These are phyloP conservation scores for Phymastichus coffea DNA, from an alignment of 1,140 invertebrate genomes.

Conservation along the genomic window DNA sequence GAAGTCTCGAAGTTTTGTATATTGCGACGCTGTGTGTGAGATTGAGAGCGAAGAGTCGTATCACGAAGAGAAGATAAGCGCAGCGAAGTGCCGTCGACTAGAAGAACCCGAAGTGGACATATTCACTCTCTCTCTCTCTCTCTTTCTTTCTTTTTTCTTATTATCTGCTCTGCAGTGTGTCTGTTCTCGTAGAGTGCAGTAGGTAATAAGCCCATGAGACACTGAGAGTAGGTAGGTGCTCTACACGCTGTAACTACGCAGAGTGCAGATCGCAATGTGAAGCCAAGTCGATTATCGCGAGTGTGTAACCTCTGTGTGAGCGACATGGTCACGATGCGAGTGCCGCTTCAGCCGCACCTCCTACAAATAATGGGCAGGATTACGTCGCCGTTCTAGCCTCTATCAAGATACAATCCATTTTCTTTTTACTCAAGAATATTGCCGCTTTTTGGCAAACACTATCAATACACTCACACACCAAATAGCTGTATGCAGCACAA, in stretches of 20 bases:
- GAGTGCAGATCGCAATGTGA: conserved; percentile 52
- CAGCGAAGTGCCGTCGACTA: conserved; percentile 38
- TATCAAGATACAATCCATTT: conserved; percentile 36
- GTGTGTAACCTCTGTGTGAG: conserved; percentile 52
- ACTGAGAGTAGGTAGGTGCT: conserved; percentile 53
- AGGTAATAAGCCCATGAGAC: conserved; percentile 50
- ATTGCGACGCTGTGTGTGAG: too few relatives aligned
- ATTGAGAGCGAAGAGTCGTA: too few relatives aligned
- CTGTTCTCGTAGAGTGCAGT: conserved; percentile 53
- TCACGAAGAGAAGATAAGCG: conserved; percentile 26
- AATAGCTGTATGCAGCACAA: too few relatives aligned
- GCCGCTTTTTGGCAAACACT: conserved; percentile 19
- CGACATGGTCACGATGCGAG: conserved; percentile 47
- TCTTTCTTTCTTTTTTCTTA: conserved; percentile 19
- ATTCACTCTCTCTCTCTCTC: conserved; percentile 37
- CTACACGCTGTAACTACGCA: conserved; percentile 55
- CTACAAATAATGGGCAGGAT: conserved; percentile 60
- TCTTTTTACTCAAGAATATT: conserved; percentile 24
- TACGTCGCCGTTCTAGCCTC: too few relatives aligned
- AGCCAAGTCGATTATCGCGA: conserved; percentile 50
- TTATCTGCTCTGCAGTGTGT: conserved; percentile 26
- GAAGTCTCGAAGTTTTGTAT: too few relatives aligned
- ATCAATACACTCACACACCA: too few relatives aligned
- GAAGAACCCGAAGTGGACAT: conserved; percentile 46
- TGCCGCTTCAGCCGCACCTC: conserved; percentile 57